Evolutionary conservation across 2,888 invertebrate genomes (phyloP), one percentile per base, ranked within the genome.

Genomic region (Lysandra bellargus): DNA sequence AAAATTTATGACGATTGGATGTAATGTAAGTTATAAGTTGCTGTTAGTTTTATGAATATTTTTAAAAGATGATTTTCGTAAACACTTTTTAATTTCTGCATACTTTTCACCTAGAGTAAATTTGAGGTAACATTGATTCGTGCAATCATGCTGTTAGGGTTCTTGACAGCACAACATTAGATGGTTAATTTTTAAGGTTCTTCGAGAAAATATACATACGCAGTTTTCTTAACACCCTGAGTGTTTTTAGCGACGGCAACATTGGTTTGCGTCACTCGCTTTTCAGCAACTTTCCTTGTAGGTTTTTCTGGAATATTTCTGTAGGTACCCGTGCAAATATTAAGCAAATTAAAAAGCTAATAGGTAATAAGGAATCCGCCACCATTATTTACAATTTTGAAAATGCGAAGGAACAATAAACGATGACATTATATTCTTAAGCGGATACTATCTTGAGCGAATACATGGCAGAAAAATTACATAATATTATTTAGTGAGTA

Each of bases 281-380:
- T 90, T 83, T 82, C 85, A 84, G 84, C 84, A 53, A 86, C 83
- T 84, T 86, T 91, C 89, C 88, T 92, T 87, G 86, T 80, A 80
- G 89, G 84, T 84, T 84, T 85, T 87, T 92, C 93, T 40, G 90
- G 87, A 83, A 87, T 85, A 83, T 84, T 84, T 91, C 93, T 93
- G 89, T 81, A 89, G 90, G 33, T 53, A 57, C 76, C 76, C 76
- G 37, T 76, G 76, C 57, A 76, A 76, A 76, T 57, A 57, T 53
- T 33, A 76, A 53, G 76, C 53, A 57, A 76, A 33, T 76, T 49
- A 49, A 76, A 33, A 76, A 57, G 76, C 76, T 49, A 88, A 84
- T 81, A 84, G 64, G 61, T 72, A 78, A 76, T 57, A 76, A 61
- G 60, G 78, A 78, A 64, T 2, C 81, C 81, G n/a, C 49, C 81